These are phyloP conservation scores for Adelognathus sp. DNA, from an alignment of 2,888 invertebrate genomes.

Conservation along the genomic window DNA sequence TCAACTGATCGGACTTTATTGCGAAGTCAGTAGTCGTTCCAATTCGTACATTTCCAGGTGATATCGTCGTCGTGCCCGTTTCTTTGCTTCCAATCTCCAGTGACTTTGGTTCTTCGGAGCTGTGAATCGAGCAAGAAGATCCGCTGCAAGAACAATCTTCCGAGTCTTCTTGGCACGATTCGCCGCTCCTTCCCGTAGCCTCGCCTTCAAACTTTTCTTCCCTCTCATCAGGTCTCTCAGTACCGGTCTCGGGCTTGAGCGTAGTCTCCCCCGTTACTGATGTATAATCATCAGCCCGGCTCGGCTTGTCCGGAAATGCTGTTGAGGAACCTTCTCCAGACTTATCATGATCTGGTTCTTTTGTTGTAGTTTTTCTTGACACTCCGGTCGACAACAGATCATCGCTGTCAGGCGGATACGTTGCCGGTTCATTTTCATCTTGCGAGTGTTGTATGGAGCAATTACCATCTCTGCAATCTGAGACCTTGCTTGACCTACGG, in stretches of 20 bases:
- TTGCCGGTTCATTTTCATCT: background rate
- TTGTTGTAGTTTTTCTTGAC: background rate
- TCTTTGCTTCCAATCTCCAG: background rate
- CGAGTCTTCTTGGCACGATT: slow-evolving; percentile 20
- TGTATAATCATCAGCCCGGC: background rate
- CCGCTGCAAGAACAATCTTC: slow-evolving; percentile 32
- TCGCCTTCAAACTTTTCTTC: background rate
- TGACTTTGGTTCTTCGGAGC: background rate
- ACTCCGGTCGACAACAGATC: background rate
- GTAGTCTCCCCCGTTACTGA: slow-evolving; percentile 9
- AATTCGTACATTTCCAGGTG: background rate
- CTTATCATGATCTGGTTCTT: background rate
- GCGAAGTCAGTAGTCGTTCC: background rate
- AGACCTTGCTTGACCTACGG: background rate
- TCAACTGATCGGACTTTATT: background rate
- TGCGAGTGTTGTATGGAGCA: background rate
- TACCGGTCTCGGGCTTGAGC: background rate
- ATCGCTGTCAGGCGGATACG: background rate
- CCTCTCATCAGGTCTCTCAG: background rate
- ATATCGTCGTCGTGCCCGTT: background rate
- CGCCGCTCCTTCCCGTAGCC: background rate
- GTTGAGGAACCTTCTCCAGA: background rate
- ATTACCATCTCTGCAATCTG: background rate
- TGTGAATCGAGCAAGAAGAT: slow-evolving; percentile 2
- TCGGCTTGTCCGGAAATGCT: background rate